Base-by-base conservation (phyloP, 2,113 vertebrate genomes). In the Catagonus wagneri region DNA sequence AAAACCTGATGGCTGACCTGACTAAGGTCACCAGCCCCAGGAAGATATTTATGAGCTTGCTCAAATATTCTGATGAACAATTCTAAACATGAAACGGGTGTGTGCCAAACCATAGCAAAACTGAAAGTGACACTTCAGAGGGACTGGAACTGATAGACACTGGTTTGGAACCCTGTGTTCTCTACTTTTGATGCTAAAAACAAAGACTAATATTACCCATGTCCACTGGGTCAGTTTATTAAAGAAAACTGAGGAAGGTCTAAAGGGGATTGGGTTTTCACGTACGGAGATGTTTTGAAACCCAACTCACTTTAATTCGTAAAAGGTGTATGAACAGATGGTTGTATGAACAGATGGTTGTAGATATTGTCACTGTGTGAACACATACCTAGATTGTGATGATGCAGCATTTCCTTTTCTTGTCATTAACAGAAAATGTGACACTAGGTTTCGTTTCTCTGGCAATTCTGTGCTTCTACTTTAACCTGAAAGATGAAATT, bases 191-290 rank as follows among this genome's bases (percentile, higher is more conserved):
- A 61, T 32, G 6, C 80, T 86, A 71, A 79, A 92, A 86, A 66
- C 63, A 86, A 56, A 68, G 61, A 56, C 1, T 1, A 32, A 20
- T 12, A 39, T 9, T 25, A 25, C n/a, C 14, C 20, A 52, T 36
- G 13, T 68, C 56, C 75, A 13, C 58, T 81, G 16, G 56, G 34
- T 96, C 29, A 44, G 27, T 81, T 96, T 93, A 76, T 71, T 39
- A 79, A 3, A 75, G 66, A 7, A 7, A 88, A 44, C 5, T 97
- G 54, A 95, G 63, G 75, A 44, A 95, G 88, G 78, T 84, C 34
- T 81, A 86, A 83, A 93, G 29, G 27, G n/a, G 84, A 93, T 94
- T 88, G 74, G 94, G 60, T 56, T 93, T 89, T 76, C 90, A 93
- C 87, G 74, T 96, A 92, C 76, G 56, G 68, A 60, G 90, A 52